Evolutionary conservation across 2,888 invertebrate species (phyloP), one percentile per base, ranked within the genome.

Genomic region (Ceramica pisi): DNA sequence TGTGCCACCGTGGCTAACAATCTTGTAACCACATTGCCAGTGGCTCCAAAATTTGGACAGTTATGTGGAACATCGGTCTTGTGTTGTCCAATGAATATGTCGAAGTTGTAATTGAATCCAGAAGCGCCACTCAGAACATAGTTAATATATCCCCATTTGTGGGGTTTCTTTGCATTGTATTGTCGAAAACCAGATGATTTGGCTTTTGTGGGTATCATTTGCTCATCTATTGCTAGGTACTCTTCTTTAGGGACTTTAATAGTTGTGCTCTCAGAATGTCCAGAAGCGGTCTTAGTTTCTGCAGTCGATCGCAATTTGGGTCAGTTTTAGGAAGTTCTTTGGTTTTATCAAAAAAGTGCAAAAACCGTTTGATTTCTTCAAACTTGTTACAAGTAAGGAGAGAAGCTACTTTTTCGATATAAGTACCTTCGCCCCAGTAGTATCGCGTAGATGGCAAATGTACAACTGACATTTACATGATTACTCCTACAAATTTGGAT

Each of bases 391-490:
- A 82, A 8, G 83, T 80, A 72, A 84, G 62, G 3, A 60, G 31
- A 48, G 59, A 68, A 53, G 76, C 77, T 6, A 83, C 78, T 60
- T 81, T 77, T 78, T 80, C 76, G 26, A 81, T 50, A 59, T 68
- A 78, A 1, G 78, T 80, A 2, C 78, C 77, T 44, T 81, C 80
- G 5, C 59, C 16, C 84, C 86, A 86, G 60, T 86, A 85, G 51
- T 77, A 78, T 21, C 81, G 73, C n/a, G 80, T 85, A 21, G 78
- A 55, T 46, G 84, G 82, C 8, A 82, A 67, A 16, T 83, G 83
- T n/a, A 85, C 73, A 19, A 82, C 70, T 35, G 82, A 85, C 81
- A 83, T 85, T 38, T 80, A 80, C 59, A 84, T 73, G 23, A 80
- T 38, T 59, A 80, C 59, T 12, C 82, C 83, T 51, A 82, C 77